Evolutionary conservation across 2,797 vertebrate genomes (phyloP), one percentile per base, ranked within the genome.

Genomic region (Gambelia wislizenii): DNA sequence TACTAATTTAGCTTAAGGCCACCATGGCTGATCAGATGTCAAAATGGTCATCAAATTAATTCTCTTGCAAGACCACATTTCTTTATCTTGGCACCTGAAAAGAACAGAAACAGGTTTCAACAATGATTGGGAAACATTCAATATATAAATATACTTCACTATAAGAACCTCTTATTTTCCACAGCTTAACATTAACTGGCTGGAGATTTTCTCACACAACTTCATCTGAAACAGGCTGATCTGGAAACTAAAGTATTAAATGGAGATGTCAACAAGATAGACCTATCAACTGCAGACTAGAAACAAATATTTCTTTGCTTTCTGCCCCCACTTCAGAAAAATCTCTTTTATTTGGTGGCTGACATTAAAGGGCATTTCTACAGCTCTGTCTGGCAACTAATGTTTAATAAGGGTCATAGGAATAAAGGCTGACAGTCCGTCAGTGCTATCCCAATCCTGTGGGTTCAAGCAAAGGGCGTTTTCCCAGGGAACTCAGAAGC

Each of bases 171-270:
- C 2, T 90, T 88, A 92, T 91, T 89, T 91, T 94, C 54, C 54
- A 69, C 75, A 90, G 91, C 33, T 94, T 93, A 93, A 85, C 87
- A 87, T 86, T 70, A 79, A 39, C 81, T 61, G 88, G 92, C 95
- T 93, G 91, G 33, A 87, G 85, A 87, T 6, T 49, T 94, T 94
- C 94, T 85, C 93, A 93, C 42, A 94, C 47, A 5, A 89, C 89
- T 75, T 33, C 88, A 86, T 86, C 84, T 84, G 86, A 89, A 52
- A 90, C 93, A 88, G 78, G 69, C 89, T 93, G 77, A 86, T 86
- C 93, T 67, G 67, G 72, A 91, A n/a, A 16, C 2, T 47, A 4
- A 67, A 69, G 16, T 3, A 61, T 36, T 74, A 44, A 82, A 59
- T 20, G 3, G 56, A 70, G 39, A 27, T 36, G 39, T 64, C 44